These are phyloP conservation scores for Papilio glaucus DNA, from an alignment of 1,140 invertebrate species.

Conservation along the genomic window DNA sequence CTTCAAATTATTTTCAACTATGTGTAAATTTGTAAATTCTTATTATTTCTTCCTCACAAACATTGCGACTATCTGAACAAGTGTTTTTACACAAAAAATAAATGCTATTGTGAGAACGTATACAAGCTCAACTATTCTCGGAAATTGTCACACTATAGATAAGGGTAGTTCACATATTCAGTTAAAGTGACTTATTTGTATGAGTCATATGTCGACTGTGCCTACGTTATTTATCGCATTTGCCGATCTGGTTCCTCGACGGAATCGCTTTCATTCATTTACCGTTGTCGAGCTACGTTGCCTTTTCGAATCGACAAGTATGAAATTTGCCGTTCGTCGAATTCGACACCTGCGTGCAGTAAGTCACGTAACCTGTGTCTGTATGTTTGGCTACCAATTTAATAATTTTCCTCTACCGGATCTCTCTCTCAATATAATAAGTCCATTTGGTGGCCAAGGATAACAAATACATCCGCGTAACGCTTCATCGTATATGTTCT, in stretches of 20 bases:
- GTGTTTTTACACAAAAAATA: not conserved
- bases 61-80: not conserved
- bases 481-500: too few relatives aligned
- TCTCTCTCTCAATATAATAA: too few relatives aligned
- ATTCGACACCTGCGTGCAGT: slow-evolving; percentile 46
- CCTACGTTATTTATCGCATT: not conserved
- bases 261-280: slow-evolving; percentile 7
- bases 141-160: not conserved
- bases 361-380: slow-evolving; percentile 47
- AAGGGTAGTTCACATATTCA: not conserved
- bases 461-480: too few relatives aligned
- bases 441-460: not conserved
- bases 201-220: not conserved
- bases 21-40: not conserved
- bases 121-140: not conserved
- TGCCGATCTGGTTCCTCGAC: not conserved
- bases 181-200: not conserved
- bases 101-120: not conserved
- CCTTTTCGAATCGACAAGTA: slow-evolving; percentile 23
- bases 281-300: slow-evolving; percentile 6
- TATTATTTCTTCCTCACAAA: not conserved
- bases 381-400: slow-evolving; percentile 2
- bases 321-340: slow-evolving; percentile 36
- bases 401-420: slow-evolving; percentile 14
- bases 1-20: not conserved